phyloP scores from a whole-genome alignment of 1,140 invertebrate genomes.

The Apis laboriosa region DNA sequence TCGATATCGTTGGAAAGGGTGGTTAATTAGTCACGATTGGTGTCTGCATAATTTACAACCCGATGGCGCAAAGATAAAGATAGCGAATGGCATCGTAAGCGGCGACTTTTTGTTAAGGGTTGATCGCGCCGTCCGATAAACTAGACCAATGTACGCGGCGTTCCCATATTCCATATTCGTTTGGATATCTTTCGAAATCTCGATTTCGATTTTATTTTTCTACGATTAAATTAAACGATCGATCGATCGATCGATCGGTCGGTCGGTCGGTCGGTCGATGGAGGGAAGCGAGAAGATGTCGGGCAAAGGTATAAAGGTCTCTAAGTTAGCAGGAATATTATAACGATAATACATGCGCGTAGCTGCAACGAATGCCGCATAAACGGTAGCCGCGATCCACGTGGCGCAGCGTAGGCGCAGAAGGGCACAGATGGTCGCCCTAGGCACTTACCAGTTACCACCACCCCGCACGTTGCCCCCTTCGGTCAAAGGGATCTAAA shows the following conservation, averaged over 20 bases:
- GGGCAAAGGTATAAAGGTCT: neutral
- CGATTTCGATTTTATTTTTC: neutral
- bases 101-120: slow-evolving; percentile 49
- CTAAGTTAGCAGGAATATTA: slow-evolving; percentile 54
- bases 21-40: slow-evolving; percentile 67
- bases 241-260: too few relatives aligned
- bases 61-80: slow-evolving; percentile 50
- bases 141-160: neutral
- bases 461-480: slow-evolving; percentile 71
- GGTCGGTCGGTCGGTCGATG: too few relatives aligned
- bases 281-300: too few relatives aligned
- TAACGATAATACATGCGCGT: slow-evolving; percentile 75
- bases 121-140: neutral
- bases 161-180: neutral
- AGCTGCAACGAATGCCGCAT: slow-evolving; percentile 78
- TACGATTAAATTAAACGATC: too few relatives aligned
- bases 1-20: slow-evolving; percentile 53
- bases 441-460: slow-evolving; percentile 80
- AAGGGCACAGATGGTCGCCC: slow-evolving; percentile 81
- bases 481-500: slow-evolving; percentile 77
- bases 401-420: slow-evolving; percentile 75
- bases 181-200: neutral
- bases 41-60: slow-evolving; percentile 58
- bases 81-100: slow-evolving; percentile 42
- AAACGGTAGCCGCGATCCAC: slow-evolving; percentile 78